Evolutionary conservation across 53 echinoderm and acorn worm species (phyloP).

Genomic region (Echinometra lucunter): DNA sequence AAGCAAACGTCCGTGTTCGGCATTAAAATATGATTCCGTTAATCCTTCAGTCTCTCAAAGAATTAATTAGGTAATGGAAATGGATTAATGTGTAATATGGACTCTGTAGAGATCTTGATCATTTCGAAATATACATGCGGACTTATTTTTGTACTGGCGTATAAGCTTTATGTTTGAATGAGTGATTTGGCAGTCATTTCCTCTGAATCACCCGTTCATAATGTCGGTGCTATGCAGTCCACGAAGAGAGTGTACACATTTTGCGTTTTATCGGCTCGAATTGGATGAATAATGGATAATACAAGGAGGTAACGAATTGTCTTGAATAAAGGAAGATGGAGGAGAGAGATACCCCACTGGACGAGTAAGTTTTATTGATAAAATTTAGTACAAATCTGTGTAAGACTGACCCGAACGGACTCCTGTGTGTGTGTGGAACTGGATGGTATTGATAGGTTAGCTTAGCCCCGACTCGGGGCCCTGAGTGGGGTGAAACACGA

Average conservation of each 20-base stretch:
- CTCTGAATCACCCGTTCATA: constrained; percentile 84
- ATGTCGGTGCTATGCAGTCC: constrained; percentile 73
- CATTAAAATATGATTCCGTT: neutral
- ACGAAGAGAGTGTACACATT: constrained; percentile 62
- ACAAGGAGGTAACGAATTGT: constrained; percentile 74
- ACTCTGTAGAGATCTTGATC: neutral
- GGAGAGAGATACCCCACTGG: constrained; percentile 81
- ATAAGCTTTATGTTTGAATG: constrained; percentile 21
- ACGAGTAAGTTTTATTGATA: constrained; percentile 78
- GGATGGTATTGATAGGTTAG: constrained; percentile 66
- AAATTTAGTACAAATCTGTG: neutral
- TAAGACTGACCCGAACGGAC: constrained; percentile 5
- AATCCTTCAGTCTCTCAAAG: neutral
- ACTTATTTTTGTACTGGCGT: neutral
- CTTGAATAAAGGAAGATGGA: constrained; percentile 78
- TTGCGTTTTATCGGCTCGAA: constrained; percentile 49
- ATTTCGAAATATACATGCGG: neutral
- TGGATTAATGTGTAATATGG: neutral
- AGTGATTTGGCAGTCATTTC: constrained; percentile 78
- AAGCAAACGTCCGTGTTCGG: neutral
- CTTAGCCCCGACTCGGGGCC: constrained; percentile 61
- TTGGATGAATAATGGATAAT: constrained; percentile 81
- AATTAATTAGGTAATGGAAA: neutral
- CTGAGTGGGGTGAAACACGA: constrained; percentile 61
- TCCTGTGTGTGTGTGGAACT: constrained; percentile 57